phyloP scores from a whole-genome alignment of 2,888 invertebrate genomes.

The Drosophila mimica region DNA sequence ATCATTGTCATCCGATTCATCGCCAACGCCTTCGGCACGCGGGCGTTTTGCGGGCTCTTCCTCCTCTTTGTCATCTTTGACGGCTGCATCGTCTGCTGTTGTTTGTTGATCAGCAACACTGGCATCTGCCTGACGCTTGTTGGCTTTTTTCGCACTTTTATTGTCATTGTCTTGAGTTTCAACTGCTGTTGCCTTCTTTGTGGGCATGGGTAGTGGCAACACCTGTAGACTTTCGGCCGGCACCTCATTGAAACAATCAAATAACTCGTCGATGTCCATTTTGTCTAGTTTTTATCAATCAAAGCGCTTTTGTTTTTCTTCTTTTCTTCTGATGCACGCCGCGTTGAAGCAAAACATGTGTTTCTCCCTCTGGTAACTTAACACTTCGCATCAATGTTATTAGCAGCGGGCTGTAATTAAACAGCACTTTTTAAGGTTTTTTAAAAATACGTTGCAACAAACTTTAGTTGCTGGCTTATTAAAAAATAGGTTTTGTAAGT shows the following conservation, averaged over 20 bases:
- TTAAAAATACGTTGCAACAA: background rate
- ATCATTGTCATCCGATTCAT: slow-evolving; percentile 30
- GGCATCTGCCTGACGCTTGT: slow-evolving; percentile 13
- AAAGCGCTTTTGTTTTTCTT: background rate
- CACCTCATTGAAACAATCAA: slow-evolving; percentile 83
- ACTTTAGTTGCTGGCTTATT: background rate
- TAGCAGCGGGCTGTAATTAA: background rate
- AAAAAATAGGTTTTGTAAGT: background rate
- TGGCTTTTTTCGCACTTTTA: slow-evolving; percentile 26
- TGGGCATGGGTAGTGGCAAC: slow-evolving; percentile 25
- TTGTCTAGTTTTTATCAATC: slow-evolving; percentile 25
- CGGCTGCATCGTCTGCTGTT: background rate
- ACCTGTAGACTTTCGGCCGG: slow-evolving; percentile 38
- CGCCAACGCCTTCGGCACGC: slow-evolving; percentile 31
- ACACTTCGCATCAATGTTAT: slow-evolving; percentile 1
- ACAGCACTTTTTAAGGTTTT: background rate
- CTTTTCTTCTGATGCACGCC: background rate
- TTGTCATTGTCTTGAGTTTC: slow-evolving; percentile 3
- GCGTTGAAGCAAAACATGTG: slow-evolving; percentile 26
- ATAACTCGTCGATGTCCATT: slow-evolving; percentile 84
- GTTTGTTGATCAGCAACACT: background rate
- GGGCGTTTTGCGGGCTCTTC: slow-evolving; percentile 35
- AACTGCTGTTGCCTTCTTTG: background rate
- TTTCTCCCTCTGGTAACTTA: slow-evolving; percentile 5
- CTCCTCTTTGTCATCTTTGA: background rate